Conservation (phyloP, 2,888 invertebrate genomes). For the Eupithecia vulgata region DNA sequence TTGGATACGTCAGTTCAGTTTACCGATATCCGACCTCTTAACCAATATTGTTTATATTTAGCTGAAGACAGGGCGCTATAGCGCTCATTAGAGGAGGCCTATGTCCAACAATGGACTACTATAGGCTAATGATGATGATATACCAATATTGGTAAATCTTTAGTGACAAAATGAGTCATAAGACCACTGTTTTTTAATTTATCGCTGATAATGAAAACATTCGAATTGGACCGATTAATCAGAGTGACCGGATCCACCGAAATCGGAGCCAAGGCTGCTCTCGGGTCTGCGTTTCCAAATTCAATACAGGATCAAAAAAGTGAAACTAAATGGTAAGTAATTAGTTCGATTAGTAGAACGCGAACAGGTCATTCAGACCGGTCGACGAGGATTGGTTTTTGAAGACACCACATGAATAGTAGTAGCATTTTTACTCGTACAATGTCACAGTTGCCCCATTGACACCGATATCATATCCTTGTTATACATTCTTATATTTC, state of each 20-base stretch:
- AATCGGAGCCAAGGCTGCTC: constrained; percentile 64
- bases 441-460: constrained; percentile 70
- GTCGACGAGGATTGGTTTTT: constrained; percentile 65
- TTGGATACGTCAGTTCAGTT: constrained; percentile 45
- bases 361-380: constrained; percentile 66
- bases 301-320: constrained; percentile 40
- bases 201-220: constrained; percentile 33
- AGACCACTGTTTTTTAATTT: constrained; percentile 39
- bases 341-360: constrained; percentile 68
- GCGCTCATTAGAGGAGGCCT: no score
- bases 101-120: no score
- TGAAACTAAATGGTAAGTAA: constrained; percentile 72
- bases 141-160: constrained; percentile 73
- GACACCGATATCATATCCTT: constrained; percentile 70
- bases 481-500: constrained; percentile 33
- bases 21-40: constrained; percentile 76
- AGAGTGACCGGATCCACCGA: constrained; percentile 49
- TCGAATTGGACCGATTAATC: constrained; percentile 32
- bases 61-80: no score
- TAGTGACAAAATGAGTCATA: constrained; percentile 58
- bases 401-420: constrained; percentile 70
- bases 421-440: constrained; percentile 53
- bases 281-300: constrained; percentile 65
- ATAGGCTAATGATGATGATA: no score
- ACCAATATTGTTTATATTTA: constrained; percentile 78